Evolutionary conservation across 2,113 vertebrate species (phyloP).

Genomic region (Platanista minor): DNA sequence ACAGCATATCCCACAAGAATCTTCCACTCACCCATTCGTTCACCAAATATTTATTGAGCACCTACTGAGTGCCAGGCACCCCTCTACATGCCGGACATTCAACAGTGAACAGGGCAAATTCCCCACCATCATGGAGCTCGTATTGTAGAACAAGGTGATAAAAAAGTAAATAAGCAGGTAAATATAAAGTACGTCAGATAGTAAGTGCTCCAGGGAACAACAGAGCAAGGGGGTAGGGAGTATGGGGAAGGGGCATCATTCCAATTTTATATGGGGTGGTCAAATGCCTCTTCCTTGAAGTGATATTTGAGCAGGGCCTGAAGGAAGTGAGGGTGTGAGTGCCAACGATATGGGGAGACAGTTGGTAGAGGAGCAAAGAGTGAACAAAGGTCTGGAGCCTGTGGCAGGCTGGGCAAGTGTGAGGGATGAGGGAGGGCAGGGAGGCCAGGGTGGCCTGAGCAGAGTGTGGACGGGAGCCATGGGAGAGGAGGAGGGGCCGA

Average conservation of each 20-base stretch:
- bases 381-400: background rate
- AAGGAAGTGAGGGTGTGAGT: background rate
- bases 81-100: background rate
- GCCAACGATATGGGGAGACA: background rate
- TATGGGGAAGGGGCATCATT: background rate
- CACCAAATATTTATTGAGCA: background rate
- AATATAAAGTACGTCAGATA: background rate
- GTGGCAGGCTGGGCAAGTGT: no score
- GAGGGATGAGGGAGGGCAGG: background rate
- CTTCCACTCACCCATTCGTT: background rate
- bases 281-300: background rate
- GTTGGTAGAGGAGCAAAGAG: background rate
- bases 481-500: background rate
- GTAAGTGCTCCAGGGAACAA: background rate
- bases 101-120: background rate
- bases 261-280: rapidly evolving
- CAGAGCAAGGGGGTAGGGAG: background rate
- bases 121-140: background rate
- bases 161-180: background rate
- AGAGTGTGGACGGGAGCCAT: background rate
- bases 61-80: background rate
- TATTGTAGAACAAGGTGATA: background rate
- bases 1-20: background rate
- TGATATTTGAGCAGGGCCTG: background rate
- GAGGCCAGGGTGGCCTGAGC: background rate